phyloP scores from a whole-genome alignment of 2,888 invertebrate genomes.

The Drosophila nigricruria region DNA sequence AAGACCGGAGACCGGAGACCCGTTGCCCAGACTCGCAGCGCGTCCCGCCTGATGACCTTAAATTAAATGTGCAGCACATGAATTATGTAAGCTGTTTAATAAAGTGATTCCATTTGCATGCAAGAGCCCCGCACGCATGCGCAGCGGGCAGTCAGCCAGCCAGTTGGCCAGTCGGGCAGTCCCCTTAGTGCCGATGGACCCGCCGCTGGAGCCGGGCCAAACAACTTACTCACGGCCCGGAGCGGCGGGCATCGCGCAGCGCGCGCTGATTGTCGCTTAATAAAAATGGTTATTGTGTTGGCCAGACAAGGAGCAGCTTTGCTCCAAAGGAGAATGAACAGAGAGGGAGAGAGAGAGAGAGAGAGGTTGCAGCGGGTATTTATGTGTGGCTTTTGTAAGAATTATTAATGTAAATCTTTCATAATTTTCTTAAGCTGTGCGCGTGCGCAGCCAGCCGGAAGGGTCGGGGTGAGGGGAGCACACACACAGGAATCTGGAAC shows the following conservation, averaged over 20 bases:
- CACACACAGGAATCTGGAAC: slow-evolving; percentile 14
- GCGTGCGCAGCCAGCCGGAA: slow-evolving; percentile 67
- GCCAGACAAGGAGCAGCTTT: slow-evolving; percentile 7
- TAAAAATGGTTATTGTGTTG: slow-evolving; percentile 81
- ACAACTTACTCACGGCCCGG: slow-evolving; percentile 52
- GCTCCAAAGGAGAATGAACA: not conserved
- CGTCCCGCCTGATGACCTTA: slow-evolving; percentile 77
- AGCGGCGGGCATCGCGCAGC: slow-evolving; percentile 60
- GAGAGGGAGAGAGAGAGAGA: not conserved
- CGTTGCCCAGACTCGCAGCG: slow-evolving; percentile 31
- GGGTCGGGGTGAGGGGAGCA: not conserved
- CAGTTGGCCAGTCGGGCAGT: slow-evolving; percentile 48
- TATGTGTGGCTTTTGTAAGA: slow-evolving; percentile 82
- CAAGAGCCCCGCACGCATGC: slow-evolving; percentile 80
- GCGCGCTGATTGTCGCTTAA: slow-evolving; percentile 81
- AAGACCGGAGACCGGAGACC: slow-evolving; percentile 12
- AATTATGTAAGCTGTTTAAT: slow-evolving; percentile 84
- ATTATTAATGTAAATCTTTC: slow-evolving; percentile 83
- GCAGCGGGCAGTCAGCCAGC: slow-evolving; percentile 66
- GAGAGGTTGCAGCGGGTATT: slow-evolving; percentile 71
- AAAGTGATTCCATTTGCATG: slow-evolving; percentile 84
- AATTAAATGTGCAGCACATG: slow-evolving; percentile 84
- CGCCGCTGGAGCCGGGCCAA: slow-evolving; percentile 35
- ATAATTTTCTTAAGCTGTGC: slow-evolving; percentile 82
- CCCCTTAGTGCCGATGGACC: slow-evolving; percentile 29